Base-by-base conservation (phyloP, 2,797 vertebrate species). In the Mycteria americana region DNA sequence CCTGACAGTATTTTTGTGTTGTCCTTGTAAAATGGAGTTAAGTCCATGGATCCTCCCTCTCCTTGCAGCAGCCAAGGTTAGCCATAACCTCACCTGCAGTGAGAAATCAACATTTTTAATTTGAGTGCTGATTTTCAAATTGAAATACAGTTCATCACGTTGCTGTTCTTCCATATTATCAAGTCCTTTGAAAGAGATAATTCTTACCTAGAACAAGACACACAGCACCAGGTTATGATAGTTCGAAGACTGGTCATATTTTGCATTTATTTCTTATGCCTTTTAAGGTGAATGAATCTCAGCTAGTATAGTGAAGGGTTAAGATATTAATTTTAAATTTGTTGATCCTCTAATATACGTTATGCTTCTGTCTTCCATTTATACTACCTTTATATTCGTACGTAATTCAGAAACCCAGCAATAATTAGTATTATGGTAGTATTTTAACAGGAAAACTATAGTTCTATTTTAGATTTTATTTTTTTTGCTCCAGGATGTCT, bases 81-180 rank as follows among this genome's bases (percentile, higher is more conserved):
- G 78, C 54, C 50, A 80, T 89, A 89, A 87, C 50, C 25, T 90
- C 31, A 53, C 35, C 15, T 83, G 50, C 79, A 67, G 41, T 46
- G 64, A 85, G 62, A 87, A 95, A 90, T 89, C 12, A 2, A 63
- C 75, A 54, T 31, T 91, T 91, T 94, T 84, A 85, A 72, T 94
- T 93, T 39, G 64, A 76, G 81, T 74, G 51, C 57, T 81, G 80
- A 88, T 93, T 97, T 95, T 78, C 48, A 92, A 70, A 60, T 17
- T 75, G 84, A 95, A 96, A 85, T 72, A 80, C 21, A 67, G 39
- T 92, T 93, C 35, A 82, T 91, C 62, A 30, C 24, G 17, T 69
- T 92, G 70, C 50, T 77, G 51, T 54, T 86, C 45, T 94, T 74
- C 60, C 10, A 30, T 75, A 48, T 91, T 81, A 89, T 79, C n/a